Conservation (phyloP, 1,140 invertebrate genomes). For the Streblospio benedicti region DNA sequence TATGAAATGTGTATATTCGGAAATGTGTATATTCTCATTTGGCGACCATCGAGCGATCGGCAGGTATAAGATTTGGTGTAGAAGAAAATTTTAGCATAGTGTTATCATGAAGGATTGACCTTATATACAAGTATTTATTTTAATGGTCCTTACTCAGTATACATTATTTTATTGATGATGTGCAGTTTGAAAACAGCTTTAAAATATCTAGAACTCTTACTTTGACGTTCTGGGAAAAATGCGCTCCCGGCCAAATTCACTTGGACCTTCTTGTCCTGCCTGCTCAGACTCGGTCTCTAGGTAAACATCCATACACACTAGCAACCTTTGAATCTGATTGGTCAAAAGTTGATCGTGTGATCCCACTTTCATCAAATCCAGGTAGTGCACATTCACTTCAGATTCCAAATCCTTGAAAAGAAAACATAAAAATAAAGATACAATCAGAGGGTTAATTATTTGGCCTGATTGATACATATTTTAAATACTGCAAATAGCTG, state of each 20-base stretch:
- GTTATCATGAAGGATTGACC: too few species aligned
- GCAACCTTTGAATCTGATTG: constrained; percentile 66
- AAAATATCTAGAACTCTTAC: constrained; percentile 38
- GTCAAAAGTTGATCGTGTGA: constrained; percentile 54
- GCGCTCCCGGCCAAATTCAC: constrained; percentile 67
- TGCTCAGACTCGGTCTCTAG: constrained; percentile 60
- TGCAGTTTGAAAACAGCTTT: not conserved
- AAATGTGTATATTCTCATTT: too few species aligned
- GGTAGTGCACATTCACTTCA: constrained; percentile 60
- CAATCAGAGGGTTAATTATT: too few species aligned
- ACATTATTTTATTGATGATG: not conserved
- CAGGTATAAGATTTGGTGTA: too few species aligned
- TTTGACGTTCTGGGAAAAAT: constrained; percentile 64
- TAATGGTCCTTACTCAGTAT: not conserved
- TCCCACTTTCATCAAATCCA: constrained; percentile 41
- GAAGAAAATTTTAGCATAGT: too few species aligned
- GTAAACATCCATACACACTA: constrained; percentile 77
- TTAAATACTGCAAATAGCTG: too few species aligned
- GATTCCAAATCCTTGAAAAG: constrained; percentile 59
- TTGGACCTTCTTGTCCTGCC: constrained; percentile 45
- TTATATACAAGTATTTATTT: not conserved
- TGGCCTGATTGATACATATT: too few species aligned
- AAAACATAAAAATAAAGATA: too few species aligned
- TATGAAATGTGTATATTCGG: too few species aligned
- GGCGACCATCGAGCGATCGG: too few species aligned